Evolutionary conservation across 2,797 vertebrate genomes (phyloP).

Genomic region (Spheniscus humboldti): DNA sequence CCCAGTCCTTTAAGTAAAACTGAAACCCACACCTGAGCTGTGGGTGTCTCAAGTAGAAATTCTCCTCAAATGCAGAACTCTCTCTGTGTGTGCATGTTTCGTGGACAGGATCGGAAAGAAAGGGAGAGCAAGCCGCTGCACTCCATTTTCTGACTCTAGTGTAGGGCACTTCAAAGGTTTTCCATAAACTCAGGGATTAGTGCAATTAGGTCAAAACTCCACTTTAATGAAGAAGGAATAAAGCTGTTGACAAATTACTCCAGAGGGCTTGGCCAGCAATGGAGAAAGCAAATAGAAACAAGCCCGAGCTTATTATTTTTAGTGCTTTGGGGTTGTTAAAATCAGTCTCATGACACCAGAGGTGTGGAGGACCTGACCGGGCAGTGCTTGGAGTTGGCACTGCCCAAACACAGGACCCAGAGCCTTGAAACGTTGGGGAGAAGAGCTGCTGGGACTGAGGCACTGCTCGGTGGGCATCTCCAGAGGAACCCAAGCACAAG

Average conservation of each 20-base stretch:
- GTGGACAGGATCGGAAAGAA: neutral
- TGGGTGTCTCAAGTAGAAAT: neutral
- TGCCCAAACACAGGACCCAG: neutral
- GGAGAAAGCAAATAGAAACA: neutral
- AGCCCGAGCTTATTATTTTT: neutral
- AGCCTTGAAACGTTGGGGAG: accelerated
- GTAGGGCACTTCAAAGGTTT: neutral
- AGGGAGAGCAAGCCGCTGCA: neutral
- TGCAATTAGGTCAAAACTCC: neutral
- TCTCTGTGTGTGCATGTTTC: neutral
- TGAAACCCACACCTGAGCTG: neutral
- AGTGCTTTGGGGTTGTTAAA: neutral
- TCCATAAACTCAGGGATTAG: neutral
- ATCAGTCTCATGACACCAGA: neutral
- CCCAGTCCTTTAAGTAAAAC: neutral
- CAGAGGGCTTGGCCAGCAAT: neutral
- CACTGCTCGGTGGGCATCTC: neutral
- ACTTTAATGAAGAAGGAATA: neutral
- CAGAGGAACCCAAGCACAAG: neutral
- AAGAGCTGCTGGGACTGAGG: neutral
- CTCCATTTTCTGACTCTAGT: neutral
- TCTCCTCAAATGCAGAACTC: neutral
- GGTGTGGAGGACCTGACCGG: neutral
- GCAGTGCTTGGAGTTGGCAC: neutral
- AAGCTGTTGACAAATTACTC: neutral